Base-by-base conservation (phyloP, 1,140 invertebrate genomes). In the Daktulosphaira vitifoliae region DNA sequence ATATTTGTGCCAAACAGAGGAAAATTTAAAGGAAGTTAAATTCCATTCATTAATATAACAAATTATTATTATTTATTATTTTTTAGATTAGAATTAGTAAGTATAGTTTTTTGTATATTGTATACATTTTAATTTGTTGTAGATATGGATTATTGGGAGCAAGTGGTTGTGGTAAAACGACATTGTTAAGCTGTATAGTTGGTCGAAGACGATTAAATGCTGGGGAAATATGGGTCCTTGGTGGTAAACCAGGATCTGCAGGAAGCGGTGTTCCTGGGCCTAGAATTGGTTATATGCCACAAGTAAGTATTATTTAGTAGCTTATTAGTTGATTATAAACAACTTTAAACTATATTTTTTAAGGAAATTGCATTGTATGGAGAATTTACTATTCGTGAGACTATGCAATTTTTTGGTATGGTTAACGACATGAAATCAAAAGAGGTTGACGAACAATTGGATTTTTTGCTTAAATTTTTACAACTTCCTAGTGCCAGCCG, bases 321-420 rank as follows among this genome's bases (percentile, higher is more conserved):
- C n/a, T n/a, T n/a, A n/a, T n/a, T n/a, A n/a, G n/a, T n/a, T n/a
- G 18, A 23, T 54, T 39, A 39, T 39, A 8, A 39, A 8, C 38
- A 39, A 8, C 8, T 39, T 39, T 8, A 8, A 9, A n/a, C n/a
- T n/a, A 39, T 39, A 11, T 51, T 51, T 26, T 44, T 56, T 29
- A 25, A 95, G 75, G 94, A 97, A 76, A 90, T 95, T 22, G 93
- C 93, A 0, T 78, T 98, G 0, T 97, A 94, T 74, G 89, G 89
- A 1, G 92, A 96, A 75, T 95, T 98, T 75, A 90, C 91, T 0
- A 97, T 96, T 67, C 82, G 84, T 66, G 95, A 98, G 74, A 97
- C 92, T 0, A 87, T 97, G 82, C 84, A 89, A 79, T 97, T 96
- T 74, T 97, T 97, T 75, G 94, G 94, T n/a, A 89, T 90, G 81